Base-by-base conservation (phyloP, 2,797 vertebrate species). In the Limosa lapponica region DNA sequence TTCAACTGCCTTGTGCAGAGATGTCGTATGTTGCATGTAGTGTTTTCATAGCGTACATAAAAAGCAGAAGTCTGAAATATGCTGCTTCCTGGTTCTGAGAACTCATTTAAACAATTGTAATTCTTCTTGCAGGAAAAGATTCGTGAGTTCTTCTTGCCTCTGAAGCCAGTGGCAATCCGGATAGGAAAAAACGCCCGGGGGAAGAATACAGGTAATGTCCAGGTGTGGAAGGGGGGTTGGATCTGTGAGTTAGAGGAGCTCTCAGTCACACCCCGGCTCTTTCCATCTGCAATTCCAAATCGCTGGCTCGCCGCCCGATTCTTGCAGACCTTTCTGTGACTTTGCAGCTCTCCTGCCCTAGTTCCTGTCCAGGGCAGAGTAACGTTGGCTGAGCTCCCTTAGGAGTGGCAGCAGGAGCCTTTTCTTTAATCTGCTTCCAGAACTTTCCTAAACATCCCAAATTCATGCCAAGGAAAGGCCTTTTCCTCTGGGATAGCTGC, bases 71-170 rank as follows among this genome's bases (percentile, higher is more conserved):
- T 22, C 41, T 67, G 27, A 30, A 92, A 44, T 27, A 3, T 66
- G 25, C 48, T 81, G 37, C 24, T 79, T 49, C 4, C 46, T 41
- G 1, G 27, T 3, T 16, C 69, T 49, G 46, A 66, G 28, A 62
- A 25, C 7, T 74, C 16, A 4, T 0, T 71, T 37, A 59, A 82
- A 19, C 32, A 54, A 36, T 77, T 72, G 1, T 11, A 24, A 74
- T 64, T 64, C 82, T 80, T 83, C 44, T 70, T 59, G 15, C 82
- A 99, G 99, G 98, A 99, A 98, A 99, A 99, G 77, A 98, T 99
- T 4, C 71, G 74, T 62, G 99, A 99, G 49, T 99, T 99, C 91
- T 98, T 99, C 97, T 96, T 98, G 1, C 99, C 99, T 4, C 97
- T 99, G 97, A 99, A 98, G 67, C 99, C 99, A 4, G 98, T 97